Evolutionary conservation across 1,140 invertebrate genomes (phyloP), one percentile per base, ranked within the genome.

Genomic region (Gonioctena quinquepunctata): DNA sequence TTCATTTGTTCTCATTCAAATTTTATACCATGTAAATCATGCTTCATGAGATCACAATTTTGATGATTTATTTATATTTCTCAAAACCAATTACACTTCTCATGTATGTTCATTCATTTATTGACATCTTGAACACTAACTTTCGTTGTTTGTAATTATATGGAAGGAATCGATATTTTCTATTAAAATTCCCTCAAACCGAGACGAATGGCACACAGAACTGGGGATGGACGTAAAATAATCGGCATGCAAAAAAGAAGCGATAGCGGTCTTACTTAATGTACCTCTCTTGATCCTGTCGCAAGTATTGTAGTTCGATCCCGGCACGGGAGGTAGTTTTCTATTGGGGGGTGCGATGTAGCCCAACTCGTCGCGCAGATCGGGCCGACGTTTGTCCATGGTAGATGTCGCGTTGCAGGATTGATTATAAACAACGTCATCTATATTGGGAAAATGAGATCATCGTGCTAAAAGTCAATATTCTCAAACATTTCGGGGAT

Each of bases 271-370:
- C 92, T 93, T 90, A 93, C 92, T 93, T 89, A 94, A 92, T 74
- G 92, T 94, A 90, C 94, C 94, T 89, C 93, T 88, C 88, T 96
- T 96, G 86, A 96, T 94, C 77, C 94, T 89, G 87, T 96, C 94
- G 84, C 94, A 96, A 23, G 94, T 96, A 83, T 95, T 96, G 85
- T 96, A 96, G 84, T 95, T 95, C 16, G 93, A 94, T 66, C 94
- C 94, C 42, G 94, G 94, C 2, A 96, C 94, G 8, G 94, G 94
- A 6, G 94, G 94, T 50, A 96, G 86, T 84, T 96, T 96, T 69
- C 94, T 88, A 82, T 96, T 96, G 28, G 94, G 94, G 25, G 94
- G 94, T 0, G 94, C 94, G 80, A 96, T 96, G 84, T 96, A 96
- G 25, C 94, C 94, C 4, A 96, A 87, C 83, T 96, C 94, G 81